Evolutionary conservation across 2,797 vertebrate genomes (phyloP), one percentile per base, ranked within the genome.

Genomic region (Sebastes miniatus): DNA sequence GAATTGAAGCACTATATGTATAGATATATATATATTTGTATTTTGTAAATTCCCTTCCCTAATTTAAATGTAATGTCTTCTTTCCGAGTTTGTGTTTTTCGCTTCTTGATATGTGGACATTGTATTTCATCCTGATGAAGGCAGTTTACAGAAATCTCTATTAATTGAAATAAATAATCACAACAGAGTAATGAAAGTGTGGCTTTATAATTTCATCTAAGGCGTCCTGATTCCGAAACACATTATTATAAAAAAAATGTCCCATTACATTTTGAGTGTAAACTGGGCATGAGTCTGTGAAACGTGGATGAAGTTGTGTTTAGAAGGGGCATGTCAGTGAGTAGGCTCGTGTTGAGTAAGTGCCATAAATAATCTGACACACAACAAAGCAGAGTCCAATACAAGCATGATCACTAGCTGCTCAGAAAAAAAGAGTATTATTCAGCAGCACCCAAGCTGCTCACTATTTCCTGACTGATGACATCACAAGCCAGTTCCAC

Each of bases 281-380:
- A 74, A 61, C 34, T 52, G 64, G 64, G 54, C 66, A 47, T 5
- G 56, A 67, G 62, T 52, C 50, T 59, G 65, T 50, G 34, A 14
- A 69, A 59, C 18, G 25, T 50, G 22, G 77, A 78, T 69, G 39
- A 32, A 56, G 57, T 62, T 68, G 71, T 71, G 65, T 76, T 70
- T 27, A 27, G 27, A 54, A 65, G 54, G 24, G 59, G 43, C 2
- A 39, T 59, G 68, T 85, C 65, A 29, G 64, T 20, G 59, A 34
- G 52, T 58, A 34, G 64, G 54, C 24, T 54, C 43, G 20, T 65
- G 56, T 39, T 56, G 77, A 74, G 58, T 62, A 43, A 79, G 50
- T 73, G 78, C 58, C 69, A 69, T 9, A 66, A 24, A 80, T 67
- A 73, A 78, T 62, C 11, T 78, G 62, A 74, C 75, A 65, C 39